Evolutionary conservation across 2,797 vertebrate species (phyloP).

Genomic region (Galaxias olidus): DNA sequence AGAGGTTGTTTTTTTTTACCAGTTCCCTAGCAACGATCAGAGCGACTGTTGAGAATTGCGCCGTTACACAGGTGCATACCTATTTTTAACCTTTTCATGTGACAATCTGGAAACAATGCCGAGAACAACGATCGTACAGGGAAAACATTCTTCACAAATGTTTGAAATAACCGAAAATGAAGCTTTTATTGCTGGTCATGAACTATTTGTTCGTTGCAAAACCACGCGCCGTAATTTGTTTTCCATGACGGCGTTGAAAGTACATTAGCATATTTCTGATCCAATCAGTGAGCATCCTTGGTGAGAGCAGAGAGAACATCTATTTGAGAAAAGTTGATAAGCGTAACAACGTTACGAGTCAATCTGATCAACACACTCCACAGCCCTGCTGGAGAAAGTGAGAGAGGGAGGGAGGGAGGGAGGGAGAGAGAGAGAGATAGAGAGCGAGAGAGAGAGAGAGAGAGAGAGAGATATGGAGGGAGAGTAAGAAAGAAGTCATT

Average conservation of each 20-base stretch:
- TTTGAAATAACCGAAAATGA: neutral
- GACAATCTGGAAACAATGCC: neutral
- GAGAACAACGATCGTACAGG: too few species aligned
- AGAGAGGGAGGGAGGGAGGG: neutral
- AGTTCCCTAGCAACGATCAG: constrained; percentile 56
- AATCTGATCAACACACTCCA: too few species aligned
- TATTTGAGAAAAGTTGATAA: neutral
- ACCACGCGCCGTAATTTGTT: too few species aligned
- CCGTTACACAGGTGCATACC: constrained; percentile 13
- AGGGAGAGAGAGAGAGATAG: neutral
- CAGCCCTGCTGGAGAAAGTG: neutral
- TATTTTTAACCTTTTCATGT: neutral
- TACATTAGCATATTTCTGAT: constrained; percentile 4
- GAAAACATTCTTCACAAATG: too few species aligned
- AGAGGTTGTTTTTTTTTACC: constrained; percentile 24
- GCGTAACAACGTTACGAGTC: too few species aligned
- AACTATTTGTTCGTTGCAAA: neutral
- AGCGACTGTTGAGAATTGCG: constrained; percentile 33
- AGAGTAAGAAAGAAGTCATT: neutral
- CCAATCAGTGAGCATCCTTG: neutral
- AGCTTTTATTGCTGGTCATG: constrained; percentile 14
- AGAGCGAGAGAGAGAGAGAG: neutral
- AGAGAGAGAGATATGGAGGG: neutral
- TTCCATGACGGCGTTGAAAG: neutral
- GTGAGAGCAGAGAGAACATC: neutral